A percentile compares a stretch with the other conserved stretches of the same genome.
Evolutionary conservation across 2,113 vertebrate species (phyloP).

Genomic region (Callorhinus ursinus): DNA sequence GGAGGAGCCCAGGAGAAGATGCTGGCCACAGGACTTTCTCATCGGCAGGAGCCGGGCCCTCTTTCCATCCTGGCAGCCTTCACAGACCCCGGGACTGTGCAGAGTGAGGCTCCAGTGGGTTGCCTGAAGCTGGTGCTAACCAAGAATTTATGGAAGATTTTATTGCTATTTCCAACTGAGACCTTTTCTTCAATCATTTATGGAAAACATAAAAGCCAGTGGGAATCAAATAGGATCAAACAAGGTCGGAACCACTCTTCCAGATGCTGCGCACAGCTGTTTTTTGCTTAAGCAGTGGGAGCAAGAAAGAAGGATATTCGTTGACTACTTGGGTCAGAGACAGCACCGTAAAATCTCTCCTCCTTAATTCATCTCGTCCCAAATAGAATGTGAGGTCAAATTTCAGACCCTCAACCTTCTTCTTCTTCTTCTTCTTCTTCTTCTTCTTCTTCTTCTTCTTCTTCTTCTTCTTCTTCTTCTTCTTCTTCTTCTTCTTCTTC

Average conservation of each 20-base stretch:
- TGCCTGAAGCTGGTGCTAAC: conserved; percentile 55
- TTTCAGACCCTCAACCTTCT: conserved; percentile 79
- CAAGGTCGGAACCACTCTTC: conserved; percentile 81
- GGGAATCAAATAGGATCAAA: conserved; percentile 85
- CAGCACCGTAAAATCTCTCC: conserved; percentile 16
- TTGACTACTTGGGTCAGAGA: conserved; percentile 47
- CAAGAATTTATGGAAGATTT: conserved; percentile 82
- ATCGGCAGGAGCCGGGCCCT: neutral
- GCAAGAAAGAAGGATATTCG: neutral
- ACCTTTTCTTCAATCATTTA: conserved; percentile 86
- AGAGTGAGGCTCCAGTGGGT: neutral
- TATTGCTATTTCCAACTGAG: conserved; percentile 82
- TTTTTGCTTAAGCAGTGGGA: conserved; percentile 72
- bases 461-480: conserved; percentile 70
- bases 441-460: neutral
- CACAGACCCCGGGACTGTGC: neutral
- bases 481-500: too few relatives aligned
- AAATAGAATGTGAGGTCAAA: conserved; percentile 52
- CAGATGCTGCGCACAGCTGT: conserved; percentile 86
- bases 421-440: neutral
- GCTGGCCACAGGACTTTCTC: rapidly evolving
- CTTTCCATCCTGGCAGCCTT: neutral
- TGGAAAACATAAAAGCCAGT: conserved; percentile 86
- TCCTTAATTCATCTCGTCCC: conserved; percentile 39
- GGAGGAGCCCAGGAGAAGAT: neutral